Base-by-base conservation (phyloP, 2,797 vertebrate genomes). In the Diplodus sargus region DNA sequence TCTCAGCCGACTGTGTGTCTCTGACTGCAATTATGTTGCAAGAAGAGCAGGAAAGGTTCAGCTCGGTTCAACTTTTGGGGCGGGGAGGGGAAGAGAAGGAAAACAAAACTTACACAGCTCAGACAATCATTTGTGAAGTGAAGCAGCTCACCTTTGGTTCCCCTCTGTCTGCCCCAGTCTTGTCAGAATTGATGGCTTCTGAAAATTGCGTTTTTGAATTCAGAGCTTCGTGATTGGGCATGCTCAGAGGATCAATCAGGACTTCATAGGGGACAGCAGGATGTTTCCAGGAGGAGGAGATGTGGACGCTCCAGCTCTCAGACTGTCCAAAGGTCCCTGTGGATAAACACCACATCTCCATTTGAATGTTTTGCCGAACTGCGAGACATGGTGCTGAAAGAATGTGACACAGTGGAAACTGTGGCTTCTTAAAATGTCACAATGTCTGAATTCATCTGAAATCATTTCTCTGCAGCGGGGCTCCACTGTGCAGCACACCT, bases 321-420 rank as follows among this genome's bases (percentile, higher is more conserved):
- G 72, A 60, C 85, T 97, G 95, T n/a, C 94, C 94, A 92, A 96
- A 96, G 14, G 94, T 96, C 59, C 96, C 95, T 96, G 89, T 43
- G 60, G 81, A 89, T 51, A 48, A 48, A 79, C 49, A 79, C 25
- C 60, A 72, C 45, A 70, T 56, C n/a, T 54, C 18, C 2, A 17
- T 75, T 79, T 83, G 62, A 64, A 77, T 58, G 39, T 70, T 78
- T 74, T 66, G 48, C 51, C 15, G 74, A 66, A 65, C 59, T 73
- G 63, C n/a, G 1, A 49, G 5, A 58, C 23, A 45, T 63, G 62
- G 62, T n/a, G 60, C 77, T 78, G 64, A 77, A 76, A n/a, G 39
- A 76, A 82, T 67, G 65, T 81, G 80, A 82, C 71, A 62, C 47
- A 30, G 72, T 79, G 25, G 81, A 68, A 90, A 79, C 47, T 48